A percentile compares a stretch with the other conserved stretches of the same genome.
These are phyloP conservation scores for Oncorhynchus nerka DNA, from an alignment of 2,113 vertebrate genomes.

Conservation along the genomic window DNA sequence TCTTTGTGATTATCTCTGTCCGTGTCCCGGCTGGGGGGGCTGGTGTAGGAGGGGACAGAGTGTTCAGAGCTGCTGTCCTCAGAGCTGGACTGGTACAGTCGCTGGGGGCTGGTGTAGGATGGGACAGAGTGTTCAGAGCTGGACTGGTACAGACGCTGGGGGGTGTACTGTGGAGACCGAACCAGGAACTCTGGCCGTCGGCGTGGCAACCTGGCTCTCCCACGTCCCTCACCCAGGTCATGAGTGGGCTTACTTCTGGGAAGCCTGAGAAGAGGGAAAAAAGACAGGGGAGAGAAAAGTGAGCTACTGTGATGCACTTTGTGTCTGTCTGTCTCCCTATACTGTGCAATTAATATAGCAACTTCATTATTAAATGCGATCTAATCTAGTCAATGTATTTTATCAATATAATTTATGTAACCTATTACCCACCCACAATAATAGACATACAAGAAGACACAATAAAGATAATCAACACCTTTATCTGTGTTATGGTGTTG, in stretches of 20 bases:
- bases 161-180: slow-evolving; percentile 71
- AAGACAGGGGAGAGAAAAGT: background rate
- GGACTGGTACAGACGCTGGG: slow-evolving; percentile 70
- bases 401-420: too few species aligned
- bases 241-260: slow-evolving; percentile 63
- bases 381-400: too few species aligned
- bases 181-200: slow-evolving; percentile 71
- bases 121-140: slow-evolving; percentile 81
- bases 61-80: slow-evolving; percentile 85
- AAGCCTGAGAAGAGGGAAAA: slow-evolving; percentile 61
- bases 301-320: background rate
- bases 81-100: slow-evolving; percentile 76
- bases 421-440: too few species aligned
- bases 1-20: too few species aligned
- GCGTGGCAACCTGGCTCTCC: slow-evolving; percentile 68
- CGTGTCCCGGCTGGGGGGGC: slow-evolving; percentile 57
- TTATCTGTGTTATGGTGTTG: too few species aligned
- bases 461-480: too few species aligned
- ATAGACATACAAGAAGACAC: too few species aligned
- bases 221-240: slow-evolving; percentile 60
- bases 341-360: too few species aligned
- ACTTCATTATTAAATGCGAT: too few species aligned
- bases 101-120: slow-evolving; percentile 63
- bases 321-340: too few species aligned
- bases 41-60: slow-evolving; percentile 77